Percentiles rank a stretch among this genome's conserved stretches.
Evolutionary conservation across 1,140 invertebrate species (phyloP).

Genomic region (Lepidurus apus): DNA sequence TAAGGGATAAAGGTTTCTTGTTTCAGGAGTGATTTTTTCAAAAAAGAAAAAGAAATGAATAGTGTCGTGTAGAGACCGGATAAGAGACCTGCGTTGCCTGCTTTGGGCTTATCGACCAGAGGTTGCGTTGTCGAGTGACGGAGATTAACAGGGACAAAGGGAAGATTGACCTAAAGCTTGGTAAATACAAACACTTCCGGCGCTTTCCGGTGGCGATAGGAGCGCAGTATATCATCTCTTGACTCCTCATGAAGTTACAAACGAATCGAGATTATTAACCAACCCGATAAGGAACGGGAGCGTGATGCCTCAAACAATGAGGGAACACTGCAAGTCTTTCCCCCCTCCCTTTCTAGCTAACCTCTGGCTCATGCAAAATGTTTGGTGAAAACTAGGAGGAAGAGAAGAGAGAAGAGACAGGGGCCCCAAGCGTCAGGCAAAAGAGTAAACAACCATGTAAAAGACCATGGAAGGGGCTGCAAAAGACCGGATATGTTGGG

Average conservation of each 20-base stretch:
- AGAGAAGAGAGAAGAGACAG: not conserved
- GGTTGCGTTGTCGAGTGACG: conserved; percentile 13
- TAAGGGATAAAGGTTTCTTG: not conserved
- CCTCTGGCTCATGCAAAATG: too few relatives aligned
- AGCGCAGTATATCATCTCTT: conserved; percentile 2
- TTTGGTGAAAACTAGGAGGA: not conserved
- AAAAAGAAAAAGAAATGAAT: not conserved
- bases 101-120: conserved; percentile 15
- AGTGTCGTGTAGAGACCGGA: not conserved
- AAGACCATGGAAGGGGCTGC: not conserved
- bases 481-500: not conserved
- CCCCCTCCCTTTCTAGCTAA: too few relatives aligned
- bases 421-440: not conserved
- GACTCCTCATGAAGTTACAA: not conserved
- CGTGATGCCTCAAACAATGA: not conserved
- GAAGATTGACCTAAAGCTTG: conserved; percentile 4
- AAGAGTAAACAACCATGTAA: conserved; percentile 10
- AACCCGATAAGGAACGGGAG: not conserved
- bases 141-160: conserved; percentile 14
- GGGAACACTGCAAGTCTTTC: too few relatives aligned
- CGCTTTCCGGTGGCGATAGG: not conserved
- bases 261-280: not conserved
- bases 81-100: not conserved
- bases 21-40: not conserved
- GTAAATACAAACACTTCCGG: conserved; percentile 8